These are phyloP conservation scores for Hirundichthys speculiger DNA, from an alignment of 2,113 vertebrate species.

Conservation along the genomic window DNA sequence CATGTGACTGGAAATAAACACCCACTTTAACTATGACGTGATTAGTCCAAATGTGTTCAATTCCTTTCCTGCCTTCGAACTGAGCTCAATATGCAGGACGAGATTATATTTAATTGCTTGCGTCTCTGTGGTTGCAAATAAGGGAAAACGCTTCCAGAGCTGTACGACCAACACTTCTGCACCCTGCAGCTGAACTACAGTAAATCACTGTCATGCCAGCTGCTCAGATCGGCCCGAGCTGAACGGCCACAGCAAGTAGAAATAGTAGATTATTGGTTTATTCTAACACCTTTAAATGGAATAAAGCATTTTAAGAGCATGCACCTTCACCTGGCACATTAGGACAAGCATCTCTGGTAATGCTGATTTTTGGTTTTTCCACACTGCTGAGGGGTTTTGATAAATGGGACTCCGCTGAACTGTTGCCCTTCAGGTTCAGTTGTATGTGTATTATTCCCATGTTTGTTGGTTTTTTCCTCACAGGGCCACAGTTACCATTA, in stretches of 20 bases:
- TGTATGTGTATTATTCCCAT: conserved; percentile 20
- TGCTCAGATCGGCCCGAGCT: conserved; percentile 4
- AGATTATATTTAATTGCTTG: too few species aligned
- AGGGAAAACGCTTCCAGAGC: conserved; percentile 51
- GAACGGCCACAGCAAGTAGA: background rate
- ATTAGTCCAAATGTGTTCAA: too few species aligned
- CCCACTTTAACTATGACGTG: too few species aligned
- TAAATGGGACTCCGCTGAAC: conserved; percentile 28
- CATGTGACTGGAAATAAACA: too few species aligned
- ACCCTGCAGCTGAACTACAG: conserved; percentile 13
- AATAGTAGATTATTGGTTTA: background rate
- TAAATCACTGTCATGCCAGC: conserved; percentile 5
- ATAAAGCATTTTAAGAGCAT: conserved; percentile 3
- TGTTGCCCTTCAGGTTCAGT: conserved; percentile 45
- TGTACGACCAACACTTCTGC: background rate
- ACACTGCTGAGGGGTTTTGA: conserved; percentile 27
- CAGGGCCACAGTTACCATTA: conserved; percentile 63
- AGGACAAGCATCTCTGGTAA: conserved; percentile 6
- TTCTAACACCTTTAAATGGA: conserved; percentile 6
- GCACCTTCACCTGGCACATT: conserved; percentile 9
- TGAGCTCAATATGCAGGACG: too few species aligned
- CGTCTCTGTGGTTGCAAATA: background rate
- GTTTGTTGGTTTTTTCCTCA: conserved; percentile 32
- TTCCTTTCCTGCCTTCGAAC: too few species aligned
- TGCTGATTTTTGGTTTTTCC: conserved; percentile 3